Percentiles rank a stretch among this genome's conserved stretches.
Conservation (phyloP, 2,113 vertebrate genomes). For the Carollia perspicillata region DNA sequence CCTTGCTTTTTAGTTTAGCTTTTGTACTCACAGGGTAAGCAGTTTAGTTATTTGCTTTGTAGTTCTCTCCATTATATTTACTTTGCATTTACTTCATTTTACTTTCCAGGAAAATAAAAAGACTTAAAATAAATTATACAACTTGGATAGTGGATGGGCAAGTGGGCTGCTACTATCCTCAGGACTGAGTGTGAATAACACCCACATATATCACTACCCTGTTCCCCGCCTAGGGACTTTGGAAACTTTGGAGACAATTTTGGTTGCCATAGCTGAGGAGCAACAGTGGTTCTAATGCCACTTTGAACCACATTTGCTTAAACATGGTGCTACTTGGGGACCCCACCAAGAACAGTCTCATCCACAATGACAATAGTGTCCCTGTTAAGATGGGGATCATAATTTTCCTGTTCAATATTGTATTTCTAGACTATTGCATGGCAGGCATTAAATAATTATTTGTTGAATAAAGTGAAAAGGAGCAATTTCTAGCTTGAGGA, state of each 20-base stretch:
- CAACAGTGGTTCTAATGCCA: neutral
- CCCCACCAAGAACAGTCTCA: neutral
- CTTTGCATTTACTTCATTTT: neutral
- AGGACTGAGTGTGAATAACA: neutral
- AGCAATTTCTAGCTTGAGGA: neutral
- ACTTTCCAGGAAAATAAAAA: neutral
- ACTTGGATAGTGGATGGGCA: neutral
- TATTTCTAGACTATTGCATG: neutral
- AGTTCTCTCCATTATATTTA: constrained; percentile 13
- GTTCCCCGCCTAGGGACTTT: neutral
- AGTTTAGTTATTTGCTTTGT: neutral
- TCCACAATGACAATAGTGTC: neutral
- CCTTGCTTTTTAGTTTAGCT: neutral
- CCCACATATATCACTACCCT: neutral
- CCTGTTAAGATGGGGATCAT: neutral
- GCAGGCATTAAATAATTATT: neutral
- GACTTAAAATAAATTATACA: constrained; percentile 15
- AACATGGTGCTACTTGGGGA: neutral
- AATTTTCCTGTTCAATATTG: neutral
- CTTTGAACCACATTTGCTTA: neutral
- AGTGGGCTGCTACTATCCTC: neutral
- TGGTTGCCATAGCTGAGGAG: neutral
- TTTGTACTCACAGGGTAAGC: neutral
- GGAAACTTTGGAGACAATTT: neutral
- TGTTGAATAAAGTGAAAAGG: constrained; percentile 10